Percentiles rank a stretch among this genome's conserved stretches.
These are phyloP conservation scores for Antitype chi DNA, from an alignment of 2,888 invertebrate genomes.

Conservation along the genomic window DNA sequence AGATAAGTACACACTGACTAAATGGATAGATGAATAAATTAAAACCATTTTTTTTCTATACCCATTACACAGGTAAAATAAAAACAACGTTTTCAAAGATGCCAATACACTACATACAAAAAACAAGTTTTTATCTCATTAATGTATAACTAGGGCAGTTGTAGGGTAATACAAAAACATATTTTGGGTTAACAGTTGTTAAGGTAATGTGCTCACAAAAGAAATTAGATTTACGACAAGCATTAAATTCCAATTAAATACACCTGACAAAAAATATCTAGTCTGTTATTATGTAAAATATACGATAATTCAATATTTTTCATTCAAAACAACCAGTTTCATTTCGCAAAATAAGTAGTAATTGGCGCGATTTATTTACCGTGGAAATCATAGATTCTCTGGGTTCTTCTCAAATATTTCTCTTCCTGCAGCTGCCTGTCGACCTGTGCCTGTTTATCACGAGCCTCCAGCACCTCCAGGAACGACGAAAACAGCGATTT, in stretches of 20 bases:
- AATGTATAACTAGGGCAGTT: not conserved
- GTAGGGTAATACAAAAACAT: not conserved
- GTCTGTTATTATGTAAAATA: not conserved
- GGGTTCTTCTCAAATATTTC: slow-evolving; percentile 84
- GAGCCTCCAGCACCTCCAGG: slow-evolving; percentile 84
- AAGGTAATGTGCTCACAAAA: not conserved
- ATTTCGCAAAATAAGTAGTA: not conserved
- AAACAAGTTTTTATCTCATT: not conserved
- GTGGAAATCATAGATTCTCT: slow-evolving; percentile 87
- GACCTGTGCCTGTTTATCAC: slow-evolving; percentile 81
- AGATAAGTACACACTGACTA: not conserved
- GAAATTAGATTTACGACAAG: not conserved
- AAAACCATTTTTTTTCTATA: not conserved
- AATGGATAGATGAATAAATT: not conserved
- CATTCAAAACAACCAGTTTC: slow-evolving; percentile 53
- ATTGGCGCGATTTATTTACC: slow-evolving; percentile 73
- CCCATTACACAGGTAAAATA: too few relatives aligned
- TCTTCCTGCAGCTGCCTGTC: slow-evolving; percentile 86
- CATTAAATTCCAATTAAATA: not conserved
- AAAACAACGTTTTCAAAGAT: not conserved
- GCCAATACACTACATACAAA: not conserved
- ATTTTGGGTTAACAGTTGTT: not conserved
- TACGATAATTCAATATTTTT: slow-evolving; percentile 24
- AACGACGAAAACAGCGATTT: slow-evolving; percentile 87
- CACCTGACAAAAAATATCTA: not conserved